Percentiles rank a stretch among this genome's conserved stretches.
phyloP scores from a whole-genome alignment of 2,113 vertebrate genomes.

The Tautogolabrus adspersus region DNA sequence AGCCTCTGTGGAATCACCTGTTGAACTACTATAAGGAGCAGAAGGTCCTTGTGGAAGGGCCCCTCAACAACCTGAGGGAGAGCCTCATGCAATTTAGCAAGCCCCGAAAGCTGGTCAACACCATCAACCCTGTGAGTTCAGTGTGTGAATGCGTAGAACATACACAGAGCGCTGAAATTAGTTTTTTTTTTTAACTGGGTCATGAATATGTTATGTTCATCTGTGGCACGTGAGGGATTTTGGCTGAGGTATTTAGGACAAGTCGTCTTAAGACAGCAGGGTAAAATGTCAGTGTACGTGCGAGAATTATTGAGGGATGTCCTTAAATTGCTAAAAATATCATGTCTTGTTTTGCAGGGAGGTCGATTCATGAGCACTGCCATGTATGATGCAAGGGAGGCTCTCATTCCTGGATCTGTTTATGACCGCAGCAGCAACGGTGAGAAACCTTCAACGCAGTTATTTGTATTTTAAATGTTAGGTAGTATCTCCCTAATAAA shows the following conservation, averaged over 20 bases:
- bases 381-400: slow-evolving; percentile 98
- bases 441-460: not conserved
- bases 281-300: slow-evolving; percentile 21
- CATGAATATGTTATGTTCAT: not conserved
- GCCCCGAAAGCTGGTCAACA: slow-evolving; percentile 97
- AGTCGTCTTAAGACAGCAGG: not conserved
- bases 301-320: not conserved
- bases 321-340: not conserved
- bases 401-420: slow-evolving; percentile 96
- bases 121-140: slow-evolving; percentile 95
- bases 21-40: slow-evolving; percentile 99
- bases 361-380: slow-evolving; percentile 99
- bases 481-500: not conserved
- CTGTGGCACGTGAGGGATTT: slow-evolving; percentile 1
- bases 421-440: slow-evolving; percentile 92
- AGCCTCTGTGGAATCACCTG: slow-evolving; percentile 98
- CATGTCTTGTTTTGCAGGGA: slow-evolving; percentile 82
- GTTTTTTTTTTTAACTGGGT: slow-evolving; percentile 8
- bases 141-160: not conserved
- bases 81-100: slow-evolving; percentile 99
- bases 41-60: slow-evolving; percentile 97
- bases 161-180: not conserved
- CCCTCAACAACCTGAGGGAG: slow-evolving; percentile 96
- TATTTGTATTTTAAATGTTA: no score
- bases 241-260: not conserved